phyloP scores from a whole-genome alignment of 2,113 vertebrate genomes.

The Ptyas mucosa region DNA sequence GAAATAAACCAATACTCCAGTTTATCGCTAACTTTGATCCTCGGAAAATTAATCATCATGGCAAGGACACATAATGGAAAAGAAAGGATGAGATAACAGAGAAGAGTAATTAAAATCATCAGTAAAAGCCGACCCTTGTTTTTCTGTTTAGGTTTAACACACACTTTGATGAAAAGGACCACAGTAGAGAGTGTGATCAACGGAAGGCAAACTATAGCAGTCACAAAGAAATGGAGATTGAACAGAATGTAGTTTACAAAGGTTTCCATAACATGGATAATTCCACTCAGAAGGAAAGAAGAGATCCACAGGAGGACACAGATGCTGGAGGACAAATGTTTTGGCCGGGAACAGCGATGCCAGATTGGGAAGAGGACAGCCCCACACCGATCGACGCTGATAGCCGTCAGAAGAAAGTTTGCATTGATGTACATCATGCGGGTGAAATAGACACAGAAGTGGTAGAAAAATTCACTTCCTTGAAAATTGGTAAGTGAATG shows the following conservation, averaged over 20 bases:
- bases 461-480: rapidly evolving
- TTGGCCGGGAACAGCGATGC: constrained; percentile 12
- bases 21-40: no score
- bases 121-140: no score
- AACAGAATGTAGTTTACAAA: no score
- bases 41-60: no score
- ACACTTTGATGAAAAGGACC: no score
- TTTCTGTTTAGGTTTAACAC: rapidly evolving
- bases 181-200: no score
- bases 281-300: constrained; percentile 22
- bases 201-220: no score
- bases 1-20: no score
- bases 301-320: constrained; percentile 32
- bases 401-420: constrained; percentile 46
- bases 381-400: constrained; percentile 53
- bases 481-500: rapidly evolving
- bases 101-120: no score
- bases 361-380: constrained; percentile 53
- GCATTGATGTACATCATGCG: constrained; percentile 24
- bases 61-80: no score
- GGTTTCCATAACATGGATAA: background rate
- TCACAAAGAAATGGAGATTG: no score
- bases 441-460: background rate
- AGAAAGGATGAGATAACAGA: no score
- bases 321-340: background rate